phyloP scores from a whole-genome alignment of 2,888 invertebrate genomes.

The Melikaiella ostensackeni region DNA sequence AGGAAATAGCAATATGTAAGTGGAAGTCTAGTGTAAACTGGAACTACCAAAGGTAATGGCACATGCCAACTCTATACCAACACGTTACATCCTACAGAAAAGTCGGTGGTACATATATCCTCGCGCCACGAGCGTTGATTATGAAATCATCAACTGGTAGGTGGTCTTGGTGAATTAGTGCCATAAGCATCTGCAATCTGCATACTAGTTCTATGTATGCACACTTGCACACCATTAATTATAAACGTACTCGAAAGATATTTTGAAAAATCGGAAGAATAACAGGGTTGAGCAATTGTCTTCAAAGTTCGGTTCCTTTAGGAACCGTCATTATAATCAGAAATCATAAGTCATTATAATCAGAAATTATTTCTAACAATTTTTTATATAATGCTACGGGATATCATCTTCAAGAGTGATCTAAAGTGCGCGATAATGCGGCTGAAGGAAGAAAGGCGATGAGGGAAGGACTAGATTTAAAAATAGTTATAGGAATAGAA shows the following conservation, averaged over 20 bases:
- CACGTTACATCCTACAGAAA: not conserved
- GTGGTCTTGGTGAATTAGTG: constrained; percentile 66
- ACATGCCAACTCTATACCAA: constrained; percentile 41
- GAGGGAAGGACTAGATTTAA: too few relatives aligned
- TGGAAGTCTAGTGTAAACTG: constrained; percentile 56
- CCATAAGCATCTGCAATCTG: constrained; percentile 49
- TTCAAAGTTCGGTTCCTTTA: too few relatives aligned
- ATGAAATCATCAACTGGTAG: constrained; percentile 69
- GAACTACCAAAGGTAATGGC: constrained; percentile 58
- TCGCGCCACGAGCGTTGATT: constrained; percentile 64
- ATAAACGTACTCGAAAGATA: not conserved
- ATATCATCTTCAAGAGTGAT: too few relatives aligned
- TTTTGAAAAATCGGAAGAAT: too few relatives aligned
- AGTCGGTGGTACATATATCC: constrained; percentile 46
- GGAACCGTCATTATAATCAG: too few relatives aligned
- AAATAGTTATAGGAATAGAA: too few relatives aligned
- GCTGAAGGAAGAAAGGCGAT: too few relatives aligned
- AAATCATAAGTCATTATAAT: too few relatives aligned
- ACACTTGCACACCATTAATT: not conserved
- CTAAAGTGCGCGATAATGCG: too few relatives aligned
- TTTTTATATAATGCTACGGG: too few relatives aligned
- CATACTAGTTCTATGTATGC: not conserved
- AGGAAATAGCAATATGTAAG: not conserved
- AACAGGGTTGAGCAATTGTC: too few relatives aligned
- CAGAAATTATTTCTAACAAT: too few relatives aligned